These are phyloP conservation scores for Pseudomyrmex sp. DNA, from an alignment of 1,140 invertebrate species.

Conservation along the genomic window DNA sequence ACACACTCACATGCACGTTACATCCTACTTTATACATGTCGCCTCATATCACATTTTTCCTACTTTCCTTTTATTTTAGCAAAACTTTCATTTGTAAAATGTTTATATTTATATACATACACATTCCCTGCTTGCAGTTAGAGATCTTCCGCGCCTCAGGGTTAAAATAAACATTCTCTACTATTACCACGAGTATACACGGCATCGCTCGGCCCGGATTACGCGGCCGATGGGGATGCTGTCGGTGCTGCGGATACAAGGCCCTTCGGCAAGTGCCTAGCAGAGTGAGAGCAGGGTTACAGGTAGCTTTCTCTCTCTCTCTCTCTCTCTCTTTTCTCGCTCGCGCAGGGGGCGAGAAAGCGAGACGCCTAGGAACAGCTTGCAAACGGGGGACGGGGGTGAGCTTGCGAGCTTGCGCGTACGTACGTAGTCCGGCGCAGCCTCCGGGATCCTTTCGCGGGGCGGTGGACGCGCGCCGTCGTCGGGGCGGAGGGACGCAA, in stretches of 20 bases:
- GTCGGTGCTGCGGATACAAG: slow-evolving; percentile 20
- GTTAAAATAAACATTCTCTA: neutral
- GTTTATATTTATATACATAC: neutral
- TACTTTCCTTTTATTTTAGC: neutral
- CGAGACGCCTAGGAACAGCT: neutral
- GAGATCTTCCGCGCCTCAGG: neutral
- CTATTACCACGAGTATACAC: neutral
- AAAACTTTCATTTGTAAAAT: neutral
- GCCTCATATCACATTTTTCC: neutral
- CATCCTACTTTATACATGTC: neutral
- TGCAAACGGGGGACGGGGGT: neutral
- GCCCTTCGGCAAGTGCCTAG: neutral
- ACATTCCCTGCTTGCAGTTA: neutral
- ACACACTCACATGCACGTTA: neutral
- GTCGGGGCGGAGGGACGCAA: slow-evolving; percentile 20
- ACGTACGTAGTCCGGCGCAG: slow-evolving; percentile 27
- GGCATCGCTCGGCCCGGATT: slow-evolving; percentile 6
- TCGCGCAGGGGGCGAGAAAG: slow-evolving; percentile 1
- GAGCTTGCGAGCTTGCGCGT: slow-evolving; percentile 44
- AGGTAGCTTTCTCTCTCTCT: neutral
- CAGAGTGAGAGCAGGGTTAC: neutral
- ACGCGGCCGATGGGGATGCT: slow-evolving; percentile 2
- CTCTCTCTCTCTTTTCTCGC: neutral
- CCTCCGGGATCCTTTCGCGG: slow-evolving; percentile 45
- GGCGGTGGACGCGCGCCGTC: slow-evolving; percentile 47